A percentile compares a stretch with the other conserved stretches of the same genome.
phyloP scores from a whole-genome alignment of 2,797 vertebrate genomes.

The Chrysolophus pictus region DNA sequence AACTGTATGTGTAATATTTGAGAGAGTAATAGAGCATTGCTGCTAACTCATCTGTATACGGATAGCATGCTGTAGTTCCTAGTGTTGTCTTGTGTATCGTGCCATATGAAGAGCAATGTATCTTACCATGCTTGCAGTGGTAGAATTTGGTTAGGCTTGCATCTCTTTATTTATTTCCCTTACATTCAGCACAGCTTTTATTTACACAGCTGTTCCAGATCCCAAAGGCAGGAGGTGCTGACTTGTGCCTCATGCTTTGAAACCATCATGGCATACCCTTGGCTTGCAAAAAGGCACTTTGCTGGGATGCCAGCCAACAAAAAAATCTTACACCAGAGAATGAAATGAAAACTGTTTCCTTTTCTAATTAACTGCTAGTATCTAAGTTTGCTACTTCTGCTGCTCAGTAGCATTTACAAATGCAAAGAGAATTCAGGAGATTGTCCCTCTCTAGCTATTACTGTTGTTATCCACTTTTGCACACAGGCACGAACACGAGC shows the following conservation, averaged over 20 bases:
- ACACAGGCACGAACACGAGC: background rate
- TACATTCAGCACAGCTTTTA: background rate
- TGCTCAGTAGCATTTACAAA: background rate
- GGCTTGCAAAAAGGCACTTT: background rate
- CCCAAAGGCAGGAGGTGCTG: background rate
- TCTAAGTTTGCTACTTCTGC: background rate
- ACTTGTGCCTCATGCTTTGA: background rate
- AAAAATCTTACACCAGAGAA: background rate
- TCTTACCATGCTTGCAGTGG: background rate
- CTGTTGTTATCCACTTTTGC: background rate
- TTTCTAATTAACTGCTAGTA: background rate
- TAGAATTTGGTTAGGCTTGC: background rate
- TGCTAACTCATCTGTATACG: slow-evolving; percentile 40
- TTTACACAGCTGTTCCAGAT: background rate
- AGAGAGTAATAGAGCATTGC: background rate
- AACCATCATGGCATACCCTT: background rate
- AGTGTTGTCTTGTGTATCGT: slow-evolving; percentile 1
- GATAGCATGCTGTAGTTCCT: background rate
- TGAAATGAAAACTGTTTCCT: background rate
- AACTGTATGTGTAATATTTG: slow-evolving; percentile 12
- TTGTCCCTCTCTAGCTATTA: background rate
- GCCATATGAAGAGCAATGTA: background rate
- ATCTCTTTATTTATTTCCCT: background rate
- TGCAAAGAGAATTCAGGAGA: background rate
- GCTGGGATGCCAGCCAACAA: background rate